Evolutionary conservation across 2,888 invertebrate species (phyloP), one percentile per base, ranked within the genome.

Genomic region (Rhagophthalmus giganteus): DNA sequence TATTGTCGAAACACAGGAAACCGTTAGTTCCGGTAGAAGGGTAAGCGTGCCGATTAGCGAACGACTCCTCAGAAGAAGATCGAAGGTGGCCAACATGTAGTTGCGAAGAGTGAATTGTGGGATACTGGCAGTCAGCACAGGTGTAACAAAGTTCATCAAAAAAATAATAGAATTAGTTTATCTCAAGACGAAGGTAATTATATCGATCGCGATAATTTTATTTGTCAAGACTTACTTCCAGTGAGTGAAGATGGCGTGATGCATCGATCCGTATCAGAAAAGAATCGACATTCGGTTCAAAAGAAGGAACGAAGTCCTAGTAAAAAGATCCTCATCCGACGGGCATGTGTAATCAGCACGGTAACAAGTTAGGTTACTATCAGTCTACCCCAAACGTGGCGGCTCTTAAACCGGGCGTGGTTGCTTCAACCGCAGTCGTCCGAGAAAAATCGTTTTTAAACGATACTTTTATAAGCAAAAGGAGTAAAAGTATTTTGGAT

Each of bases 311-410:
- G 72, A 32, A 61, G 70, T 62, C 40, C 70, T 62, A 16, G 57
- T 51, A 68, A 65, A 45, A 69, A 66, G 62, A 60, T 26, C 45
- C 65, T 11, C 55, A 62, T 7, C 41, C 59, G 2, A 28, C 52
- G 10, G 51, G 54, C 7, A 70, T 73, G 13, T 72, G 72, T 58
- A 73, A 72, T 52, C 73, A 73, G 46, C 74, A 75, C 59, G 69
- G 69, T 61, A 72, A 69, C 56, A 75, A 74, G 55, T 57, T 76
- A 64, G 76, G 78, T 54, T 81, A 81, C 65, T 81, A 80, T 57
- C 82, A 82, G 59, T 82, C 82, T 62, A 82, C 82, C 2, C 83
- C 83, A 7, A 81, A 83, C 65, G 82, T 83, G 28, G 78, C 80
- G n/a, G 74, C 76, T 40, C 69, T 75, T 9, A 64, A 64, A 41